Base-by-base conservation (phyloP, 1,140 invertebrate genomes). In the Drosophila carrolli region DNA sequence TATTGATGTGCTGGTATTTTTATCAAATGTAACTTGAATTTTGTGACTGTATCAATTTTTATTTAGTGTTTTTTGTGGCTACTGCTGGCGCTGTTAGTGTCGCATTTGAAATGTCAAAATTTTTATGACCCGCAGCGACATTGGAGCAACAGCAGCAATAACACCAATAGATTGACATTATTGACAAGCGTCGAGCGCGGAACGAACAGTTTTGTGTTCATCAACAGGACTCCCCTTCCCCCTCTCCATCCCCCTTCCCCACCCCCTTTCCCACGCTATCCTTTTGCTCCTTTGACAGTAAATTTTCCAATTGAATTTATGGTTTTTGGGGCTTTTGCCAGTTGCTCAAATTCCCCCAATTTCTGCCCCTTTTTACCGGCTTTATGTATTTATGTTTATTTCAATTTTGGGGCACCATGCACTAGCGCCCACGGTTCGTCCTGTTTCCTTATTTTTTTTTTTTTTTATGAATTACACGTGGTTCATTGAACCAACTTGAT, bases 231-330 rank as follows among this genome's bases (percentile, higher is more conserved):
- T 11, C 37, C 37, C 50, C 41, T 16, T 10, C 23, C 2, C 19
- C 19, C 19, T 16, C 1, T 7, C 23, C 2, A 23, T 0, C 23
- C 23, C 2, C 23, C 23, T 23, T 2, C 19, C 1, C 19, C 19
- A 2, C 23, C 4, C 23, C 23, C 23, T 23, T 23, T 0, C 23
- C 19, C 23, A 19, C 19, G 19, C 37, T 3, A 2, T 41, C 14
- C 23, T 19, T 53, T 19, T 35, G 50, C 10, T 54, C 60, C 47
- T 73, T 55, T 86, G 78, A 86, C 81, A 81, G 57, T 85, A 85
- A 85, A 85, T 85, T 85, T 76, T 85, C 74, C 78, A 85, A 85
- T 85, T 85, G 81, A 85, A 85, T 85, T 85, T 85, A 86, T 85
- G 78, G 74, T 73, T 78, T 78, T 81, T 60, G 47, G 77, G 79